phyloP scores from a whole-genome alignment of 2,888 invertebrate species.

The Drosophila buzzatii region DNA sequence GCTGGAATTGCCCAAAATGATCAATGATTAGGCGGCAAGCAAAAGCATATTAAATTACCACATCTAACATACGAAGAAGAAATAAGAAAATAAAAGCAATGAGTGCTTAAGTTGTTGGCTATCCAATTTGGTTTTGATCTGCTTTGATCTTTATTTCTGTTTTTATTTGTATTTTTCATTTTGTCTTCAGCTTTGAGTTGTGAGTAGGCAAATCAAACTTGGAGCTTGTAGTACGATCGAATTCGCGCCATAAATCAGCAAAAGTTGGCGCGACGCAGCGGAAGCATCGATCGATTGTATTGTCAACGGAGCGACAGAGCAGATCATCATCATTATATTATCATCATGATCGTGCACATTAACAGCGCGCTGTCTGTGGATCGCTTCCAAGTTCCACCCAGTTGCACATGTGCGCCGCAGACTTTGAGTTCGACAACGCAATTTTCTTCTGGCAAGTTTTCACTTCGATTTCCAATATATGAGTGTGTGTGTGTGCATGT shows the following conservation, averaged over 20 bases:
- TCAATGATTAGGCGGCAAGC: constrained; percentile 24
- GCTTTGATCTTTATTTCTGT: constrained; percentile 62
- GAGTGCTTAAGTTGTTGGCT: constrained; percentile 19
- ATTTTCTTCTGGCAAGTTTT: constrained; percentile 64
- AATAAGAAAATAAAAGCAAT: neutral
- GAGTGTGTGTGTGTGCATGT: constrained; percentile 25
- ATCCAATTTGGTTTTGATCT: constrained; percentile 35
- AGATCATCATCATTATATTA: constrained; percentile 35
- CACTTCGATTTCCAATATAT: constrained; percentile 72
- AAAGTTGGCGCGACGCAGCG: constrained; percentile 23
- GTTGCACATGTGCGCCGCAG: constrained; percentile 66
- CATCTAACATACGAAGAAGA: neutral
- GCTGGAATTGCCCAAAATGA: constrained; percentile 57
- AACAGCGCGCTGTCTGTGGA: constrained; percentile 27
- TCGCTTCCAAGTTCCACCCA: constrained; percentile 26
- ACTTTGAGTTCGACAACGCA: constrained; percentile 57
- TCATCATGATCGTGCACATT: constrained; percentile 20
- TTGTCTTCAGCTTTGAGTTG: constrained; percentile 12
- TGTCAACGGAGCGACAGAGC: constrained; percentile 41
- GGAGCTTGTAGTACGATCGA: constrained; percentile 36
- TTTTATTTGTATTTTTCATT: constrained; percentile 1
- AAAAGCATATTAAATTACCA: constrained; percentile 65
- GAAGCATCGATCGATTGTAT: constrained; percentile 63
- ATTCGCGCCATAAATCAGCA: constrained; percentile 66
- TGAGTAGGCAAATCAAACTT: constrained; percentile 27